These are phyloP conservation scores for Notamacropus eugenii DNA, from an alignment of 2,797 vertebrate species.

Conservation along the genomic window DNA sequence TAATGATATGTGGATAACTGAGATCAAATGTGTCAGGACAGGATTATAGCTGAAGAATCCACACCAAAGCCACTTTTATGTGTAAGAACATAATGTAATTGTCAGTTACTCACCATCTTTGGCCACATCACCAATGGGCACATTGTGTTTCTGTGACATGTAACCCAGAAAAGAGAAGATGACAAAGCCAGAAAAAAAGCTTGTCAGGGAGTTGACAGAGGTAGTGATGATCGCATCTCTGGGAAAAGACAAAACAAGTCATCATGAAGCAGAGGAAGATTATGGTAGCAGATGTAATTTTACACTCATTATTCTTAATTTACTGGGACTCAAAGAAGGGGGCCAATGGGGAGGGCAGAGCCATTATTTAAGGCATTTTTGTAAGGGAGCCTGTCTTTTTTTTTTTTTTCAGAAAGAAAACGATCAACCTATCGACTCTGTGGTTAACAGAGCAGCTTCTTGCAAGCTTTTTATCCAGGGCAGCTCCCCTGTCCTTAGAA, in stretches of 20 bases:
- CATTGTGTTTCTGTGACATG: conserved; percentile 93
- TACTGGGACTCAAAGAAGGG: not conserved
- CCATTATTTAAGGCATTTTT: not conserved
- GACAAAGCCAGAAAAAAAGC: conserved; percentile 95
- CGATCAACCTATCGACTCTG: not conserved
- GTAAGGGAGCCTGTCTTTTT: not conserved
- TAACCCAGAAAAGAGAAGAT: conserved; percentile 96
- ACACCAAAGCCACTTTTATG: not conserved
- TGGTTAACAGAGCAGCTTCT: not conserved
- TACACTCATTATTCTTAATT: not conserved
- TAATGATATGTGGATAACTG: not conserved
- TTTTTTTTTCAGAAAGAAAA: not conserved
- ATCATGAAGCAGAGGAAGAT: not conserved
- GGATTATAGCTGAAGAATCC: not conserved
- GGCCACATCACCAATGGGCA: conserved; percentile 91
- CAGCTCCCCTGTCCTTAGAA: not conserved
- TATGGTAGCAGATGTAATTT: not conserved
- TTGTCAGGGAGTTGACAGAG: conserved; percentile 94
- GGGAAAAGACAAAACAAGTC: conserved; percentile 40
- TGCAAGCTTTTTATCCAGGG: not conserved
- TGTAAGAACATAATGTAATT: not conserved
- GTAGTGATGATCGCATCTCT: conserved; percentile 95
- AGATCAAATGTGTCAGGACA: not conserved
- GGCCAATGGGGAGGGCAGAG: not conserved
- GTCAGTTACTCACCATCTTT: conserved; percentile 88